Evolutionary conservation across 2,888 invertebrate genomes (phyloP), one percentile per base, ranked within the genome.

Genomic region (Patella caerulea): DNA sequence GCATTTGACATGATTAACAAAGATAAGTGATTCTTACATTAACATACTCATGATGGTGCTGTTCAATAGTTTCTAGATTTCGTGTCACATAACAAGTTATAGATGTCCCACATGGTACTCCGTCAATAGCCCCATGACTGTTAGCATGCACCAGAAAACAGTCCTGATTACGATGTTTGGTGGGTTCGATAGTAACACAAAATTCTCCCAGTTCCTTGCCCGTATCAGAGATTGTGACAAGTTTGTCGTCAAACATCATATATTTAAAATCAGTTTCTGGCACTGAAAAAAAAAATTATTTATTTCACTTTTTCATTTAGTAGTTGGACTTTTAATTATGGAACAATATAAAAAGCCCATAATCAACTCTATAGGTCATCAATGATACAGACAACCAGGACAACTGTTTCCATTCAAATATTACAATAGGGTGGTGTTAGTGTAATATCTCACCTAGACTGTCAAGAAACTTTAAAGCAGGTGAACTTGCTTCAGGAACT

Each of bases 1-100:
- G 7, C 4, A 45, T 45, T 45, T 45, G 45, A 45, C 45, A 45
- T 45, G 45, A 9, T 4, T 4, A 45, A 45, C 19, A n/a, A 76
- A 29, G 29, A 12, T 14, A 59, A 17, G 12, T 56, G 17, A 54
- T 9, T 59, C 81, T 75, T 79, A 91, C 92, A 88, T 91, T 91
- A 11, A 92, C 90, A 87, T 91, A 91, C 84, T 92, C 92, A 85
- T 91, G 91, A 74, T 92, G 91, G 71, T 91, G 90, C 81, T 92
- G 92, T 78, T 91, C 91, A n/a, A 91, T 75, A 2, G 92, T 92
- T 73, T 90, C 88, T 70, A 92, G 85, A 74, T 86, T 85, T 72
- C 85, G 84, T 17, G 89, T 86, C 0, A 92, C 89, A 81, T 90
- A 90, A 14, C 91, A 90, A 55, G 88, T 89, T 75, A 92, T 89